Conservation (phyloP, 2,113 vertebrate genomes). For the Microtus oregoni region DNA sequence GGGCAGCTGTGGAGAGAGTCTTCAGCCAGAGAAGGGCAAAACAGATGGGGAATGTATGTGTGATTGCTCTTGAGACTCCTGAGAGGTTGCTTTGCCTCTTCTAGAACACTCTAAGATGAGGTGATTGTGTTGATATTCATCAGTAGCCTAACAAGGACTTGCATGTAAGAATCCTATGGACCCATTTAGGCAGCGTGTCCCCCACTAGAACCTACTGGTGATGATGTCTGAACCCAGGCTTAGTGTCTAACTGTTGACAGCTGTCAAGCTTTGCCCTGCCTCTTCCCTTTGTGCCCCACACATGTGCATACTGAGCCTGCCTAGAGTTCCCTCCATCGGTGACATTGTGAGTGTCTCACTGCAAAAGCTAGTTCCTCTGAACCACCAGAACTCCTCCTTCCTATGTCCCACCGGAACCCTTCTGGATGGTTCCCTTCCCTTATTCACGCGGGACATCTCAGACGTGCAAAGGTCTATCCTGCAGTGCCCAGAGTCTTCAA, state of each 20-base stretch:
- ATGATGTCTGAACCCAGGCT: background rate
- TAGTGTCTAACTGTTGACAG: background rate
- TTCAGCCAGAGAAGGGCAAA: background rate
- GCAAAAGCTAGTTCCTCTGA: background rate
- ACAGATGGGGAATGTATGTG: background rate
- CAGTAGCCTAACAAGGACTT: background rate
- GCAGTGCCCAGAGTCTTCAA: background rate
- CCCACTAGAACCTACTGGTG: background rate
- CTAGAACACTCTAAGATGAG: background rate
- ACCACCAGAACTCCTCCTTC: too few species aligned
- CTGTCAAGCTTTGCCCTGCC: background rate
- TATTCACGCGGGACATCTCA: background rate
- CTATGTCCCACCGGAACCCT: background rate
- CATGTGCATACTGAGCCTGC: background rate
- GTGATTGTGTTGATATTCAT: too few species aligned
- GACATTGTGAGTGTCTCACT: background rate
- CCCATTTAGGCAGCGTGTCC: too few species aligned
- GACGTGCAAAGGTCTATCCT: background rate
- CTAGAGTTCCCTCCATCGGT: fast-evolving
- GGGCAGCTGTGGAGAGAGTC: background rate
- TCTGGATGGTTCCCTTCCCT: background rate
- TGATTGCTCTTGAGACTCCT: background rate
- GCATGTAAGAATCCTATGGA: fast-evolving
- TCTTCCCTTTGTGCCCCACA: too few species aligned
- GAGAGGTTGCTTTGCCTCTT: background rate